Base-by-base conservation (phyloP, 2,113 vertebrate genomes). In the Anseranas semipalmata region DNA sequence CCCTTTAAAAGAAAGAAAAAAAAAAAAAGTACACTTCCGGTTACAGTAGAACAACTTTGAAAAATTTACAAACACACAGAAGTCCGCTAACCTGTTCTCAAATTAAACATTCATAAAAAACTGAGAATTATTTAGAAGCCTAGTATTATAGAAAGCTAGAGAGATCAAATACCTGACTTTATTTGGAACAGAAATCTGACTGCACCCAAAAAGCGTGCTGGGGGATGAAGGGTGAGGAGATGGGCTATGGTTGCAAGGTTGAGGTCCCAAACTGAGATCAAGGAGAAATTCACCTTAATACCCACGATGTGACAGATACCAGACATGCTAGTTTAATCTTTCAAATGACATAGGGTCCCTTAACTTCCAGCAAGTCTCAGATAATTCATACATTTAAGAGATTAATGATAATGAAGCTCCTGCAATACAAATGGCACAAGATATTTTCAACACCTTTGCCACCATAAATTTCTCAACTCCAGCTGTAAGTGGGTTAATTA, bases 1-100 rank as follows among this genome's bases (percentile, higher is more conserved):
- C 99, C 98, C 99, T 99, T 92, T 37, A 93, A 93, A 43, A 95
- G 74, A 96, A 82, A 30, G n/a, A n/a, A 91, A 28, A 37, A 55
- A 2, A 58, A 21, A 88, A 63, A 52, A 25, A 52, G 52, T 13
- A 43, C 45, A n/a, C 4, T 50, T 79, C 53, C 60, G 68, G 66
- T 94, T 84, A 92, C 35, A 80, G 19, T 3, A 71, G 63, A 67
- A 6, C 18, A 72, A 45, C 27, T 62, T 50, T 3, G 19, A 70
- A 63, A 63, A 55, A 20, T 46, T 45, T 32, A 77, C 48, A 58
- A 15, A 75, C 24, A 63, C 33, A 65, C 1, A 45, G 16, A 41
- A 74, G 12, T 33, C 45, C 39, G 35, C 13, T 62, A 45, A 41
- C 28, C 7, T 59, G 9, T 70, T 35, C 52, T 71, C 52, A 55